Conservation (phyloP, 1,140 invertebrate genomes). For the Drosophila orosa region DNA sequence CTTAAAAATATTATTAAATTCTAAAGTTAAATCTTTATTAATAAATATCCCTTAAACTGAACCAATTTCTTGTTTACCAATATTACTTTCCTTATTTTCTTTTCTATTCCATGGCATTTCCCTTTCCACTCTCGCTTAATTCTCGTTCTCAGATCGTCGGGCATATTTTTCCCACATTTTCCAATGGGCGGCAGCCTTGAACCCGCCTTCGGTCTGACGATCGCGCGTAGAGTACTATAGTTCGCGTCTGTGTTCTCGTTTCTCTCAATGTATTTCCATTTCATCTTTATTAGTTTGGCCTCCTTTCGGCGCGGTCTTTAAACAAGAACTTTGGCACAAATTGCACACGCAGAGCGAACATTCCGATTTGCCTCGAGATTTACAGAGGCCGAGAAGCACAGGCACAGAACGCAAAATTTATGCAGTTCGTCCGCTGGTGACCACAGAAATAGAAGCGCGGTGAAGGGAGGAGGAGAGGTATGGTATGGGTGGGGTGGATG, state of each 20-base stretch:
- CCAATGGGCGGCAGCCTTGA: conserved; percentile 34
- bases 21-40: not conserved
- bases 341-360: conserved; percentile 47
- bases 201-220: conserved; percentile 32
- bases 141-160: not conserved
- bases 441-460: conserved; percentile 69
- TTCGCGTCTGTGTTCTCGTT: conserved; percentile 46
- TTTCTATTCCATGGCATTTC: not conserved
- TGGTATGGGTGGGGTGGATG: too few relatives aligned
- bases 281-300: conserved; percentile 62
- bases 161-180: conserved; percentile 33
- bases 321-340: conserved; percentile 62
- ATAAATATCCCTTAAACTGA: too few relatives aligned
- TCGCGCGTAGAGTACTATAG: conserved; percentile 17
- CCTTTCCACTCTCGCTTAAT: not conserved
- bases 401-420: conserved; percentile 41
- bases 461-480: not conserved
- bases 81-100: not conserved
- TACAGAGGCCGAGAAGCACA: conserved; percentile 36
- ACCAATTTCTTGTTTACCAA: not conserved
- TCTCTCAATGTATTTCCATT: conserved; percentile 56
- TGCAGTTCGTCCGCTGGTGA: conserved; percentile 53
- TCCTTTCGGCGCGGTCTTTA: conserved; percentile 51
- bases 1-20: not conserved
- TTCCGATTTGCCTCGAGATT: conserved; percentile 39